Evolutionary conservation across 2,888 invertebrate genomes (phyloP).

Genomic region (Microplitis manilae): DNA sequence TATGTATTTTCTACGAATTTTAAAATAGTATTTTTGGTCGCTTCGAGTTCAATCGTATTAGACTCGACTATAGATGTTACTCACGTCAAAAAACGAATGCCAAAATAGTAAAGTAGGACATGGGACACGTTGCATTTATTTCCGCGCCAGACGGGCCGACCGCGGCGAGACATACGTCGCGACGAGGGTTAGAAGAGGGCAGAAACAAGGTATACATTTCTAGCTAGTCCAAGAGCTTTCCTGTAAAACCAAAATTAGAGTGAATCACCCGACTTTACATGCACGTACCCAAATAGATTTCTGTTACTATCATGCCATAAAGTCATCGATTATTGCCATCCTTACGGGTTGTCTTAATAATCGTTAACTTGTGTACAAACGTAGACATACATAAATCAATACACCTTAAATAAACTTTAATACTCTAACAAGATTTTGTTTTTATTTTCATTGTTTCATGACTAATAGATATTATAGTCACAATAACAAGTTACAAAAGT

Average conservation of each 20-base stretch:
- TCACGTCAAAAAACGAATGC: slow-evolving; percentile 37
- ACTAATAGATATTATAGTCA: too few relatives aligned
- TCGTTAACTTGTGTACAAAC: too few relatives aligned
- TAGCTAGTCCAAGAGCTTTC: slow-evolving; percentile 49
- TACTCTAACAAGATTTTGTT: too few relatives aligned
- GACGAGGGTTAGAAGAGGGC: slow-evolving; percentile 44
- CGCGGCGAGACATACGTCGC: slow-evolving; percentile 47
- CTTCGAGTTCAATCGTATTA: not conserved
- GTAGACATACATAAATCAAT: too few relatives aligned
- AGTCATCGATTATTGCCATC: not conserved
- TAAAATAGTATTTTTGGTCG: not conserved
- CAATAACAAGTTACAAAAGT: too few relatives aligned
- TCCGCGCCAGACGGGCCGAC: slow-evolving; percentile 55
- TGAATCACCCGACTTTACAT: slow-evolving; percentile 47
- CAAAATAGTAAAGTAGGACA: slow-evolving; percentile 39
- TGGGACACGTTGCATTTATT: slow-evolving; percentile 54
- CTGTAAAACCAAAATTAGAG: slow-evolving; percentile 52
- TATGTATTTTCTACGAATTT: not conserved
- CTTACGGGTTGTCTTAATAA: too few relatives aligned
- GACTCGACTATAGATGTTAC: slow-evolving; percentile 5
- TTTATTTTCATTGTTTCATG: too few relatives aligned
- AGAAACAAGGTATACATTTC: slow-evolving; percentile 38
- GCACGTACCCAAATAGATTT: slow-evolving; percentile 16
- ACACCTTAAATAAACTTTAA: too few relatives aligned
- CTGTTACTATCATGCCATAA: not conserved